A percentile compares a stretch with the other conserved stretches of the same genome.
These are phyloP conservation scores for Trichogramma dendrolimi DNA, from an alignment of 2,888 invertebrate genomes.

Conservation along the genomic window DNA sequence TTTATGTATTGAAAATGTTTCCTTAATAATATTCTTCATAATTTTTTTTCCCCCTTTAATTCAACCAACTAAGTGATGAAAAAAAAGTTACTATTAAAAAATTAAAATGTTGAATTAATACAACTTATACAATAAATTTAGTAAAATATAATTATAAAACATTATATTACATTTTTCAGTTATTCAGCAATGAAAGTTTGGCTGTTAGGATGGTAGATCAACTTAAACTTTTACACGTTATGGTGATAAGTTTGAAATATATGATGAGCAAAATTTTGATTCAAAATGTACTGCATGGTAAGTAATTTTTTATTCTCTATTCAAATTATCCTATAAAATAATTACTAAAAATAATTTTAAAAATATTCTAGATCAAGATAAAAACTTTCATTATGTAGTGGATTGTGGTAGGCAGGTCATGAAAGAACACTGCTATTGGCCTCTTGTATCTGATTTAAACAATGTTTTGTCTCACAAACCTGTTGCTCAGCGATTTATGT, in stretches of 20 bases:
- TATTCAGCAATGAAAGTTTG: conserved; percentile 90
- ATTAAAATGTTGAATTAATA: not conserved
- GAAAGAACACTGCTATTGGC: conserved; percentile 99
- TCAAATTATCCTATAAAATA: not conserved
- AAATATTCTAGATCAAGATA: conserved; percentile 59
- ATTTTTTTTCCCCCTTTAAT: not conserved
- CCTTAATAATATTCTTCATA: not conserved
- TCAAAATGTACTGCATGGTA: conserved; percentile 80
- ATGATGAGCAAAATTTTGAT: conserved; percentile 93
- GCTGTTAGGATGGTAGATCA: conserved; percentile 89
- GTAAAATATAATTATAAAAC: not conserved
- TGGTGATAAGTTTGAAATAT: conserved; percentile 83
- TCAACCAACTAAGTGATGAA: too few relatives aligned
- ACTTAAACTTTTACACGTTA: conserved; percentile 83
- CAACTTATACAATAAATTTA: not conserved
- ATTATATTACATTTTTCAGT: conserved; percentile 52
- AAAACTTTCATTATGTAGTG: conserved; percentile 85
- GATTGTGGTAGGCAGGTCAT: conserved; percentile 88
- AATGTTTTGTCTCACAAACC: conserved; percentile 91
- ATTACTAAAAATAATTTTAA: not conserved
- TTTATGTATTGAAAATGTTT: not conserved
- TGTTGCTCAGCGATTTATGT: conserved; percentile 84
- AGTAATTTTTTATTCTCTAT: conserved; percentile 35
- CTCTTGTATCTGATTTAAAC: conserved; percentile 92
- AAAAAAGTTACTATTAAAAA: too few relatives aligned